These are phyloP conservation scores for Aleadryas rufinucha DNA, from an alignment of 2,113 vertebrate species.

Conservation along the genomic window DNA sequence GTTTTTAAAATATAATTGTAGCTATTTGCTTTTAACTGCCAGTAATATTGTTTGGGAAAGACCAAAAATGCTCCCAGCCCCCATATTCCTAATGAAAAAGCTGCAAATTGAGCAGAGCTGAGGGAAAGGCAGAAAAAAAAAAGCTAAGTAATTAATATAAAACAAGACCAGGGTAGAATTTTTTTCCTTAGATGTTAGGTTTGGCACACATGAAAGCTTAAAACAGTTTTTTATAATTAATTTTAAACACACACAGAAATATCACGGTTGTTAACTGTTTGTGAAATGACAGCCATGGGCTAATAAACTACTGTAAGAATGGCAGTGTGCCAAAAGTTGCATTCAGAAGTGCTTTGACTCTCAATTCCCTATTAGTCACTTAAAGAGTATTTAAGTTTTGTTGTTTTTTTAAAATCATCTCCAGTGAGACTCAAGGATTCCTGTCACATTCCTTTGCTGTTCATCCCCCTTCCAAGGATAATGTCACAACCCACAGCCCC, in stretches of 20 bases:
- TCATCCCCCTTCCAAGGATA: background rate
- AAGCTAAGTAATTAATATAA: background rate
- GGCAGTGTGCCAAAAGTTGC: background rate
- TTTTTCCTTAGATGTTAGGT: background rate
- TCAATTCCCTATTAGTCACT: background rate
- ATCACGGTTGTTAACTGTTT: background rate
- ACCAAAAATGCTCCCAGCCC: background rate
- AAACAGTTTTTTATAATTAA: background rate
- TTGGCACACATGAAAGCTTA: background rate
- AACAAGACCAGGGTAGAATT: background rate
- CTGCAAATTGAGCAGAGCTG: background rate
- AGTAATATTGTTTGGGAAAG: background rate
- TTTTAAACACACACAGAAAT: background rate
- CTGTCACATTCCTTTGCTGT: background rate
- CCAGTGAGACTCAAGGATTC: background rate
- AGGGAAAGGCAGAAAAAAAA: background rate
- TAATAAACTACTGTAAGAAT: background rate
- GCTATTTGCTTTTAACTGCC: background rate
- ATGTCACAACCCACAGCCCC: background rate
- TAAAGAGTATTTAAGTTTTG: background rate
- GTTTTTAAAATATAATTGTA: background rate
- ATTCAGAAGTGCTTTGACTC: background rate
- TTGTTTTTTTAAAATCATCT: background rate
- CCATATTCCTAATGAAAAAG: background rate
- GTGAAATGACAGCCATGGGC: background rate